Evolutionary conservation across 2,797 vertebrate species (phyloP), one percentile per base, ranked within the genome.

Genomic region (Acanthis flammea): DNA sequence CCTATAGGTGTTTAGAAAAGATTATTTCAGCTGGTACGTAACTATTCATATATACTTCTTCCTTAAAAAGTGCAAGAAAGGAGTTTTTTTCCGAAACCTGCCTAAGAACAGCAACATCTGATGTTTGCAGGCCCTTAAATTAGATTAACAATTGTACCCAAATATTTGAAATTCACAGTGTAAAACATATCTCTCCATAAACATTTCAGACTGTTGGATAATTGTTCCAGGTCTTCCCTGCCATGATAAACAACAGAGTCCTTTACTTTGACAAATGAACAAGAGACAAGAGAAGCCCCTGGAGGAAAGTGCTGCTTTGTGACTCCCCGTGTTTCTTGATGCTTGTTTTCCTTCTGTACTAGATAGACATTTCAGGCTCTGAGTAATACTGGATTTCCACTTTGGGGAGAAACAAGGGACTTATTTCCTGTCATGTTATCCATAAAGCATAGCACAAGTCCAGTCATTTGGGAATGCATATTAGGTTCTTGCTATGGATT

Each of bases 381-480:
- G 30, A 71, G 41, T n/a, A 88, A 55, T 13, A 61, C 47, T 19
- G 28, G 35, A 72, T 82, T 75, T 65, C 44, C 48, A 42, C 85
- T 72, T 19, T 8, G 24, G 50, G 51, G 31, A 77, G 19, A 75
- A 75, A 65, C 39, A 39, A 53, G 37, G 25, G 73, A 86, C 14
- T 37, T 88, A 27, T 37, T 80, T 65, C 85, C 71, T 58, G 42
- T 41, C 23, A 47, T 72, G 86, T 88, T 68, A 75, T 86, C 72
- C 66, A 47, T 41, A 75, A 62, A 86, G 45, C 65, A 70, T 2
- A 83, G 37, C 47, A 83, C 37, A 77, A 77, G 12, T 48, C 25
- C 35, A 30, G 28, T 71, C 78, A 74, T 45, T 85, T 77, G 42
- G 65, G 54, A 94, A 94, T 5, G 22, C 7, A 7, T 28, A 47